Evolutionary conservation across 2,113 vertebrate species (phyloP).

Genomic region (Dicerorhinus sumatrensis): DNA sequence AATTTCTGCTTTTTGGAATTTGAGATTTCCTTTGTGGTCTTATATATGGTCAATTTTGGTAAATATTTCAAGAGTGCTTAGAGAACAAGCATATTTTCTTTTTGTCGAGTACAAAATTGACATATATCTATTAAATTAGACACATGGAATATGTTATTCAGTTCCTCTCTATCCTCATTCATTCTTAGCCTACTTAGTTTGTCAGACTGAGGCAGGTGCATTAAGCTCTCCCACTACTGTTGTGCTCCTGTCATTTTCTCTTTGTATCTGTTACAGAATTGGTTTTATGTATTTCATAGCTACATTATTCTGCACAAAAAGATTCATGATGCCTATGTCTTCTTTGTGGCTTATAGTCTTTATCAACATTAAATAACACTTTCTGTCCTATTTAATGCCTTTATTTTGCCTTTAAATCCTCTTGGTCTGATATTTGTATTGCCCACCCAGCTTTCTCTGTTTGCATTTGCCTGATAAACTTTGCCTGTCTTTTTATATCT

Average conservation of each 20-base stretch:
- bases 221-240: background rate
- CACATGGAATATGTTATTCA: conserved; percentile 40
- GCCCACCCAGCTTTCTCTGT: conserved; percentile 9
- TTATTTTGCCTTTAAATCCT: background rate
- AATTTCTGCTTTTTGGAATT: conserved; percentile 28
- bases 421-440: conserved; percentile 61
- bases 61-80: conserved; percentile 50
- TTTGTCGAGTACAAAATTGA: conserved; percentile 42
- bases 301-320: conserved; percentile 8
- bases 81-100: conserved; percentile 35
- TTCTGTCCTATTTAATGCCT: conserved; percentile 25
- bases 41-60: background rate
- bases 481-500: conserved; percentile 57
- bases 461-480: conserved; percentile 66
- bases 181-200: conserved; percentile 50
- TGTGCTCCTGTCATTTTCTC: conserved; percentile 36
- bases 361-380: background rate
- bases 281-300: conserved; percentile 11
- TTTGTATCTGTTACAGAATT: conserved; percentile 4
- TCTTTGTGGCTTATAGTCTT: background rate
- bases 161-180: conserved; percentile 22
- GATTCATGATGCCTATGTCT: background rate
- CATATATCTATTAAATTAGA: conserved; percentile 60
- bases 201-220: background rate
- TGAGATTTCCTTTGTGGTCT: conserved; percentile 51